A percentile compares a stretch with the other conserved stretches of the same genome.
Conservation (phyloP, 2,888 invertebrate genomes). For the Acanthosoma haemorrhoidale region DNA sequence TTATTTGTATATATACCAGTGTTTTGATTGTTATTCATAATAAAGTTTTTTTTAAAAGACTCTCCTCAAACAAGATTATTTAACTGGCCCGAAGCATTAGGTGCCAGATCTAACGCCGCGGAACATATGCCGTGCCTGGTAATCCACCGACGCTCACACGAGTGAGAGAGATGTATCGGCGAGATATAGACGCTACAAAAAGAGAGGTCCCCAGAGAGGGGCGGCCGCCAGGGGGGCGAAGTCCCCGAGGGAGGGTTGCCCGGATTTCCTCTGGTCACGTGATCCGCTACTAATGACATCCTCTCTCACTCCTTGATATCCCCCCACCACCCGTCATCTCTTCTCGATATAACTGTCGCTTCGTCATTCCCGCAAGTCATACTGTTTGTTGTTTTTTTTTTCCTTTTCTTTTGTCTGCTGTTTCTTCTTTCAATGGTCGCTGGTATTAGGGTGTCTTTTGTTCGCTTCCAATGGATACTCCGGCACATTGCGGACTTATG, state of each 20-base stretch:
- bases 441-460: constrained; percentile 3
- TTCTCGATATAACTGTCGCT: constrained; percentile 11
- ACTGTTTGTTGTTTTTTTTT: constrained; percentile 4
- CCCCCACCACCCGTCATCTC: constrained; percentile 12
- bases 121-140: background rate
- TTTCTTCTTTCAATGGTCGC: too few relatives aligned
- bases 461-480: too few relatives aligned
- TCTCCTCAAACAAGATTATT: too few relatives aligned
- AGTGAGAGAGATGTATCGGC: constrained; percentile 5
- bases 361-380: constrained; percentile 4
- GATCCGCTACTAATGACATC: constrained; percentile 14
- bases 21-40: too few relatives aligned
- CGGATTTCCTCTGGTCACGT: constrained; percentile 20
- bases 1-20: too few relatives aligned
- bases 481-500: too few relatives aligned
- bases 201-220: background rate
- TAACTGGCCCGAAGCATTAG: too few relatives aligned
- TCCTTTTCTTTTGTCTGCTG: too few relatives aligned
- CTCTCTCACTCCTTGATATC: background rate
- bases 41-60: too few relatives aligned
- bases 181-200: constrained; percentile 11
- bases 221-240: background rate
- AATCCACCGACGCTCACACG: background rate
- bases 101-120: too few relatives aligned
- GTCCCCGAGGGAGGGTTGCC: background rate